Conservation (phyloP, 2,797 vertebrate genomes). For the Erithacus rubecula region DNA sequence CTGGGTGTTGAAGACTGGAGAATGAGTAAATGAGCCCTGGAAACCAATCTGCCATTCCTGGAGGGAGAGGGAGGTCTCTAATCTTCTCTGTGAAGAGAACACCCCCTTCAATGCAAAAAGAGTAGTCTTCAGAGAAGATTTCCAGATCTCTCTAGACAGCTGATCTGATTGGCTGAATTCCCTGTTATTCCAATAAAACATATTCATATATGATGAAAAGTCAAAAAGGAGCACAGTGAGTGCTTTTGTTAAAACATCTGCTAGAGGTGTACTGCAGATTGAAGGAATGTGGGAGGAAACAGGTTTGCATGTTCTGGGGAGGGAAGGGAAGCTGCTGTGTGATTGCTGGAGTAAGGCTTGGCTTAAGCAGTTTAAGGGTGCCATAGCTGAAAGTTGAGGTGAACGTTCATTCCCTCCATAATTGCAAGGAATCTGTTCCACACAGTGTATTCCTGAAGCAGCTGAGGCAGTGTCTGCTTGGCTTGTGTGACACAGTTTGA, state of each 20-base stretch:
- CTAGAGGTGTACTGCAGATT: background rate
- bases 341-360: background rate
- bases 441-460: background rate
- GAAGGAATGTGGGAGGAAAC: background rate
- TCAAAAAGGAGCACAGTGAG: background rate
- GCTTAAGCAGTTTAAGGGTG: background rate
- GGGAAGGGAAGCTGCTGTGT: background rate
- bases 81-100: background rate
- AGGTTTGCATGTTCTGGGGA: background rate
- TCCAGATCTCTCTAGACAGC: background rate
- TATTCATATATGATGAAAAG: background rate
- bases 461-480: background rate
- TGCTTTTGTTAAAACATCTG: conserved; percentile 3
- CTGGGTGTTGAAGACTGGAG: background rate
- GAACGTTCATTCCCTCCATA: background rate
- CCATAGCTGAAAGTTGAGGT: background rate
- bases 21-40: background rate
- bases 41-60: background rate
- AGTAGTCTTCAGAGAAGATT: background rate
- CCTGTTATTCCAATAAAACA: background rate
- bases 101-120: background rate
- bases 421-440: background rate
- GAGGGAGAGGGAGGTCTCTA: background rate
- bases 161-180: background rate
- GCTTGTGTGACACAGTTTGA: background rate